phyloP scores from a whole-genome alignment of 53 echinoderm and acorn worm species.

The Holothuria leucospilota region DNA sequence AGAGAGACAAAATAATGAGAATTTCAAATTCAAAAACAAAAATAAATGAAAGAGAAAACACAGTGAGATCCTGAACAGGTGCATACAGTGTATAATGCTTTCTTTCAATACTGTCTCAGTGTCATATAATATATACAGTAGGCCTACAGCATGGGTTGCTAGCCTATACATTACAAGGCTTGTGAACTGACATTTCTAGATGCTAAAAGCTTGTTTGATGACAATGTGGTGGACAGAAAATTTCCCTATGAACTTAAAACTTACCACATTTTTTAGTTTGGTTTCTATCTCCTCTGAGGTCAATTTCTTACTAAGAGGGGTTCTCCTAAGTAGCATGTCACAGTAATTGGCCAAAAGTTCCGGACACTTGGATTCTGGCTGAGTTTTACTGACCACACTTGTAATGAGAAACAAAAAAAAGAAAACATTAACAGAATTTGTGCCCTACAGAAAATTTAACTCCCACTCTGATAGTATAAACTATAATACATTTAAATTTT shows the following conservation, averaged over 20 bases:
- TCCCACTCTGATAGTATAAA: not conserved
- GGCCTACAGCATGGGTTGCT: too few relatives aligned
- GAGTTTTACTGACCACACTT: constrained; percentile 93
- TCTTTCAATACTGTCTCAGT: too few relatives aligned
- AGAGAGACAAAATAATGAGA: too few relatives aligned
- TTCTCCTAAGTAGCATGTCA: constrained; percentile 92
- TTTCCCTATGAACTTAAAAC: constrained; percentile 7
- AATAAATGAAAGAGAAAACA: too few relatives aligned
- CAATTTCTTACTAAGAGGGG: constrained; percentile 93
- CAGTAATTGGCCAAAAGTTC: constrained; percentile 98
- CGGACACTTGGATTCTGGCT: constrained; percentile 97
- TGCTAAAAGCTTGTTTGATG: too few relatives aligned
- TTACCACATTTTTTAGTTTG: constrained; percentile 97
- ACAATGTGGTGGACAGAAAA: too few relatives aligned
- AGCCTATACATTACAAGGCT: too few relatives aligned
- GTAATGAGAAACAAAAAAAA: not conserved
- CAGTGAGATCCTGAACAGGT: too few relatives aligned
- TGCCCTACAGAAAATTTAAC: not conserved
- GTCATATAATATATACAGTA: too few relatives aligned
- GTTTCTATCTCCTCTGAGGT: constrained; percentile 95
- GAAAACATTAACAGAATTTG: not conserved
- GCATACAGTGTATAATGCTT: too few relatives aligned
- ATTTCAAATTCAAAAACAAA: too few relatives aligned
- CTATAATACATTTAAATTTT: not conserved
- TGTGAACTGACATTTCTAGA: too few relatives aligned